Conservation (phyloP, 2,797 vertebrate species). For the Tarsius wallacei region DNA sequence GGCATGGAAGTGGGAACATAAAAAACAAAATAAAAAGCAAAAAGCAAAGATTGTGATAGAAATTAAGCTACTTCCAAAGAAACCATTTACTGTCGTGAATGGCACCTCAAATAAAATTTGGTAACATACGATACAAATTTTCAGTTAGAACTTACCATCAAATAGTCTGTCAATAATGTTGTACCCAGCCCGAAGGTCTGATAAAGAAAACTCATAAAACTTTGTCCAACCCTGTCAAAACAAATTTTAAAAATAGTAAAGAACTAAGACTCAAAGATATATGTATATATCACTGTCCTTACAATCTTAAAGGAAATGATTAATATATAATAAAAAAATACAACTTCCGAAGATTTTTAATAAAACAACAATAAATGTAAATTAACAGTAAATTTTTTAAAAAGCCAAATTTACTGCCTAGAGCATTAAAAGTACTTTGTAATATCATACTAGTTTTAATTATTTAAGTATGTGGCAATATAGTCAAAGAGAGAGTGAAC, state of each 20-base stretch:
- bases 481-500: neutral
- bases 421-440: neutral
- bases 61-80: conserved; percentile 1
- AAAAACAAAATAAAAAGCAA: neutral
- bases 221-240: conserved; percentile 97
- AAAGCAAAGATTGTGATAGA: neutral
- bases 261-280: conserved; percentile 6
- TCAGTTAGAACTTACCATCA: conserved; percentile 92
- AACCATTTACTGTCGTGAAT: neutral
- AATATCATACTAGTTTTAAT: neutral
- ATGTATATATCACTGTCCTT: neutral
- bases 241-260: conserved; percentile 78
- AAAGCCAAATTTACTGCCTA: neutral
- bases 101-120: neutral
- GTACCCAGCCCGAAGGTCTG: conserved; percentile 97
- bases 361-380: conserved; percentile 45
- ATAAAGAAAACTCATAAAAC: conserved; percentile 98
- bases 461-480: neutral
- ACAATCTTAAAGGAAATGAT: conserved; percentile 8
- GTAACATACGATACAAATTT: conserved; percentile 29
- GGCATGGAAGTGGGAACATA: neutral
- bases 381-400: neutral
- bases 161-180: conserved; percentile 97
- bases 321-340: neutral
- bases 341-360: neutral